phyloP scores from a whole-genome alignment of 2,797 vertebrate genomes.

The Tiaroga cobitis region DNA sequence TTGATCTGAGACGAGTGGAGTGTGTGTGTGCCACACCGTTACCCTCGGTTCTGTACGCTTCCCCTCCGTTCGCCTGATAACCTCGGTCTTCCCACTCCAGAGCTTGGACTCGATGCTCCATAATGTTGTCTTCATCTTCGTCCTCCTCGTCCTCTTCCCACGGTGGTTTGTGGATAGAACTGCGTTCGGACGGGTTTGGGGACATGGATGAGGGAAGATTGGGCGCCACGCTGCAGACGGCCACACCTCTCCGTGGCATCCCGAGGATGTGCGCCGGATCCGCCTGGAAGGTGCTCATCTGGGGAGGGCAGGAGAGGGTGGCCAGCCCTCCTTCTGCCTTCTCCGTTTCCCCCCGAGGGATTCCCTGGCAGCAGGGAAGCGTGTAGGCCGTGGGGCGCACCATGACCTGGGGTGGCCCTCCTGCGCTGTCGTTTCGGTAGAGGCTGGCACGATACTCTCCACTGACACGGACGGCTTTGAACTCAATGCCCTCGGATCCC shows the following conservation, averaged over 20 bases:
- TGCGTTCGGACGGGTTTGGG: slow-evolving; percentile 83
- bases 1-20: slow-evolving; percentile 18
- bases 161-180: slow-evolving; percentile 88
- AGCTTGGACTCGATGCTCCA: not conserved
- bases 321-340: slow-evolving; percentile 21
- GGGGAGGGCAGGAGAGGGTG: slow-evolving; percentile 46
- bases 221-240: slow-evolving; percentile 95
- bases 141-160: slow-evolving; percentile 86
- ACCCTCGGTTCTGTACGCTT: slow-evolving; percentile 70
- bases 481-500: slow-evolving; percentile 74
- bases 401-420: slow-evolving; percentile 87
- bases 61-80: slow-evolving; percentile 73
- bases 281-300: slow-evolving; percentile 91
- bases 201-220: slow-evolving; percentile 84
- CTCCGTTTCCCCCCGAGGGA: slow-evolving; percentile 44
- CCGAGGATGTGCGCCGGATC: slow-evolving; percentile 85
- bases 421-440: slow-evolving; percentile 64
- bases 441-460: slow-evolving; percentile 58
- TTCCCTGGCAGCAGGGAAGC: slow-evolving; percentile 68
- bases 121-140: slow-evolving; percentile 62
- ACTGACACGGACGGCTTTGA: slow-evolving; percentile 72
- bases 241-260: slow-evolving; percentile 85
- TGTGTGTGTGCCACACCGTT: slow-evolving; percentile 40
- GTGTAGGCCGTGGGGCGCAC: slow-evolving; percentile 92
- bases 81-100: slow-evolving; percentile 74